These are phyloP conservation scores for Apotomis betuletana DNA, from an alignment of 2,888 invertebrate species.

Conservation along the genomic window DNA sequence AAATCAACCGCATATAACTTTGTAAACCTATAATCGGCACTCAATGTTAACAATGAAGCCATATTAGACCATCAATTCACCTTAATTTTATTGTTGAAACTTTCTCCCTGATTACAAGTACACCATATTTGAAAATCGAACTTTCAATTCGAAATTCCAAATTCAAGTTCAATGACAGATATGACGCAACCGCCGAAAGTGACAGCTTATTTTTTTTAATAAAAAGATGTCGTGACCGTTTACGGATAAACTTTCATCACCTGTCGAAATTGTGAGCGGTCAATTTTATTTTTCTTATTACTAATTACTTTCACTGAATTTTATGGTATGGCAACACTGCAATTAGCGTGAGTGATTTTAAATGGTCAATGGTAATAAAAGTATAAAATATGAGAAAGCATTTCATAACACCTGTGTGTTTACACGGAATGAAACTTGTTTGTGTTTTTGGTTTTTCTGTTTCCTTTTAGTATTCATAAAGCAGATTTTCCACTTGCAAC, in stretches of 20 bases:
- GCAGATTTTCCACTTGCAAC: background rate
- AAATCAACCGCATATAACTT: constrained; percentile 15
- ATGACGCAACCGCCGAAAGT: constrained; percentile 40
- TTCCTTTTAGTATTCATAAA: background rate
- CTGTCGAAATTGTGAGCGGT: constrained; percentile 20
- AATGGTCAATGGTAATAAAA: constrained; percentile 29
- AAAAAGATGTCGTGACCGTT: constrained; percentile 46
- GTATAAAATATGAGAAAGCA: constrained; percentile 18
- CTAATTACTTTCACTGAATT: constrained; percentile 47
- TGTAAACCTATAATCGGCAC: constrained; percentile 24
- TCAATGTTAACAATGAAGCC: constrained; percentile 50
- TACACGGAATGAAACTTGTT: constrained; percentile 15
- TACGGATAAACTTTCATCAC: constrained; percentile 47
- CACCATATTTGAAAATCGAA: constrained; percentile 45
- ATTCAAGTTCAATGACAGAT: constrained; percentile 69
- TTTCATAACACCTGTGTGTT: constrained; percentile 21
- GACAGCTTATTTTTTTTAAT: constrained; percentile 36
- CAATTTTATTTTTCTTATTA: constrained; percentile 29
- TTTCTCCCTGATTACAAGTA: constrained; percentile 49
- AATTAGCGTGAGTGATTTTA: constrained; percentile 32
- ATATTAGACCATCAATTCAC: constrained; percentile 61
- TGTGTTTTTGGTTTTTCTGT: constrained; percentile 4
- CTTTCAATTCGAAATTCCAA: constrained; percentile 53
- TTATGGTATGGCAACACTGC: constrained; percentile 38
- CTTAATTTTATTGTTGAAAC: constrained; percentile 59